A percentile compares a stretch with the other conserved stretches of the same genome.
Evolutionary conservation across 1,140 invertebrate genomes (phyloP).

Genomic region (Aethina tumida): DNA sequence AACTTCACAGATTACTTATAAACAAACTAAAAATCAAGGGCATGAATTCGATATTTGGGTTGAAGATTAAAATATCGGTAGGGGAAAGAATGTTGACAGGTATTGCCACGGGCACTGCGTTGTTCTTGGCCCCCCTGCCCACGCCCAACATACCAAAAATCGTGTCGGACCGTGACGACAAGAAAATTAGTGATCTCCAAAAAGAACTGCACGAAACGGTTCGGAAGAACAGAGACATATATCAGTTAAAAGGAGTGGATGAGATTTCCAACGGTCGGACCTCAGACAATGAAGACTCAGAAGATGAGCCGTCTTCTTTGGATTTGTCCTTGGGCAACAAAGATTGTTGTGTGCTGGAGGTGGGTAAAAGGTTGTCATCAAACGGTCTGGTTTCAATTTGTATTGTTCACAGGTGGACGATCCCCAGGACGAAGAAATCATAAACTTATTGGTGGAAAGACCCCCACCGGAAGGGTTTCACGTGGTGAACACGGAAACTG

Average conservation of each 20-base stretch:
- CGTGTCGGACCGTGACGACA: conserved; percentile 52
- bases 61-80: conserved; percentile 74
- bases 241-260: conserved; percentile 44
- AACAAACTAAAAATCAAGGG: conserved; percentile 88
- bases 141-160: conserved; percentile 57
- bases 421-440: conserved; percentile 73
- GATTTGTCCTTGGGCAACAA: conserved; percentile 71
- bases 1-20: conserved; percentile 81
- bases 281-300: conserved; percentile 54
- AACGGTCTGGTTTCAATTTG: conserved; percentile 10
- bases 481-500: conserved; percentile 72
- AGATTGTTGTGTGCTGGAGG: conserved; percentile 74
- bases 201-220: conserved; percentile 55
- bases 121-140: conserved; percentile 66
- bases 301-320: conserved; percentile 63
- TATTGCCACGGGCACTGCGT: conserved; percentile 79
- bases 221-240: conserved; percentile 57
- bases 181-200: conserved; percentile 52
- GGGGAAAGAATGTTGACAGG: conserved; percentile 81
- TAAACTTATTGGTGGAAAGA: conserved; percentile 66
- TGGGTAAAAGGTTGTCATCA: conserved; percentile 25
- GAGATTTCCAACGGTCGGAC: conserved; percentile 16
- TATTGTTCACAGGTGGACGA: conserved; percentile 73
- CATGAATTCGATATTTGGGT: conserved; percentile 86
- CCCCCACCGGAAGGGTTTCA: conserved; percentile 70